Evolutionary conservation across 2,797 vertebrate genomes (phyloP), one percentile per base, ranked within the genome.

Genomic region (Bradypus variegatus): DNA sequence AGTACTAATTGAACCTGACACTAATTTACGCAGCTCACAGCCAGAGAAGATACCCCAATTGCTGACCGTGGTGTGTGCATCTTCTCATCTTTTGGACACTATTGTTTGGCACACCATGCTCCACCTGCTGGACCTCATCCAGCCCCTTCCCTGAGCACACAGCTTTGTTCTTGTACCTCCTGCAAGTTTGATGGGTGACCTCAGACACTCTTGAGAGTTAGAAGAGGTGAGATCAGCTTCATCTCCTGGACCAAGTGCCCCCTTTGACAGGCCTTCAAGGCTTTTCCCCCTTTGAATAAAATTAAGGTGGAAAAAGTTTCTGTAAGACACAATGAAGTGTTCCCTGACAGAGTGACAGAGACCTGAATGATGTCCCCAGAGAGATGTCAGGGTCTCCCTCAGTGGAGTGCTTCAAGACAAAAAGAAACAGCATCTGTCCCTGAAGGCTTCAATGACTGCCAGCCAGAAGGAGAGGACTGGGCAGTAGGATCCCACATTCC

Each of bases 321-420:
- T 41, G n/a, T 79, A 65, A 48, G 60, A 89, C 33, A 80, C 18
- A 36, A 95, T 78, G 53, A 89, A 76, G 55, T 72, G 82, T 94
- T 90, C 80, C 88, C 36, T 93, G 90, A 92, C 73, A 45, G 29
- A 90, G 53, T 64, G 70, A 86, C 84, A 92, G 92, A 96, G 91
- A 92, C 79, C 73, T 72, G 78, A 62, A 23, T 16, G 73, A 48
- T 72, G 53, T 95, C 88, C 70, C 91, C 75, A 18, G 96, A 86
- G 85, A 88, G 62, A 77, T 11, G 76, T 76, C 69, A 79, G 90
- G 73, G 89, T 64, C 41, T 85, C 86, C 72, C 91, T 80, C 88
- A 2, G 31, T 6, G 23, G 76, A 82, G 33, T 11, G 48, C 53
- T 41, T 88, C 76, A 62, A 50, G 78, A 14, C 82, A 48, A 45